Evolutionary conservation across 2,888 invertebrate genomes (phyloP), one percentile per base, ranked within the genome.

Genomic region (Saturnia pavonia): DNA sequence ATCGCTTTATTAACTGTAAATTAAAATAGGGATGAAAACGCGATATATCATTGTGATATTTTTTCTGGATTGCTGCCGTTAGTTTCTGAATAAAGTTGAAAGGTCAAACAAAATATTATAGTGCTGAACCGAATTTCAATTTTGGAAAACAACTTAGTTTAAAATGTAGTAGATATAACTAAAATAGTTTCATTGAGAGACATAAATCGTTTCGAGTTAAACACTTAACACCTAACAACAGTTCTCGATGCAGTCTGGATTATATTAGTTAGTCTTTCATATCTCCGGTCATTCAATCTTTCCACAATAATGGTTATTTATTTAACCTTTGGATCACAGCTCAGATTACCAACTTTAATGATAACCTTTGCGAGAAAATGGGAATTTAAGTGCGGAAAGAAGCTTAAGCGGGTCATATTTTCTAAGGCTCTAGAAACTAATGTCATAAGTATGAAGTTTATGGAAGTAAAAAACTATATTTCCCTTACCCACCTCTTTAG

Each of bases 1-100:
- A 90, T 12, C 90, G 83, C 27, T 88, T 83, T 40, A 88, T 70
- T 42, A 90, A 73, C 91, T 91, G 77, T 12, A 79, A 69, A 51
- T 22, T 43, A 34, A 45, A 19, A 12, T 14, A 60, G 12, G 57
- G 4, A 27, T 60, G 1, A 22, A 60, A 14, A 11, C 57, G 25
- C 3, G 12, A 60, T 60, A 14, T 1, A 2, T 25, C 3, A 22
- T 22, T 22, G 8, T 54, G 0, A n/a, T 54, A n/a, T n/a, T n/a
- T n/a, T n/a, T n/a, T n/a, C n/a, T n/a, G n/a, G n/a, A n/a, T n/a
- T n/a, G 43, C 12, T 43, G 12, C 8, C 43, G 9, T 43, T 12
- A 9, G 8, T 43, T 43, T 43, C 43, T 43, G 43, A 43, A 43
- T 12, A 9, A 43, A 12, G 6, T 43, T 43, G 9, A 43, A 43